These are phyloP conservation scores for Oncorhynchus masou DNA, from an alignment of 2,113 vertebrate genomes.

Conservation along the genomic window DNA sequence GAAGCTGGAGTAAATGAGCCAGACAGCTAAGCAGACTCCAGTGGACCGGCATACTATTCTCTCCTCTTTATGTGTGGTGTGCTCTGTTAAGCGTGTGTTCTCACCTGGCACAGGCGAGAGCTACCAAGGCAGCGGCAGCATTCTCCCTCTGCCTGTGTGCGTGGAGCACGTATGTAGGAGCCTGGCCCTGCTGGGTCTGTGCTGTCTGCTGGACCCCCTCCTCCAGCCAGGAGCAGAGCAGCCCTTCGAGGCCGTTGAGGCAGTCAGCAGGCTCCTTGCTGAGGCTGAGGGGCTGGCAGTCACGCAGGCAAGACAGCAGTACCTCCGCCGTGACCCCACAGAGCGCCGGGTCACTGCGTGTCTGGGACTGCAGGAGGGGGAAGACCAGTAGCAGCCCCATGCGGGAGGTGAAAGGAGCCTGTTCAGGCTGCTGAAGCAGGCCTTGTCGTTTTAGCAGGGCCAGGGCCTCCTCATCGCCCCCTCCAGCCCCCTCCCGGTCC, in stretches of 20 bases:
- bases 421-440: constrained; percentile 90
- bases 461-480: constrained; percentile 88
- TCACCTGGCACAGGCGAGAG: constrained; percentile 95
- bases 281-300: constrained; percentile 97
- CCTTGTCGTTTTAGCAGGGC: constrained; percentile 94
- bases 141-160: constrained; percentile 89
- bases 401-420: constrained; percentile 94
- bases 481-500: constrained; percentile 86
- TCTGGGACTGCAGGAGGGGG: constrained; percentile 95
- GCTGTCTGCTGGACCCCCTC: constrained; percentile 76
- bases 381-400: constrained; percentile 94
- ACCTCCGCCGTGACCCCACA: constrained; percentile 97
- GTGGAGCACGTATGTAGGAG: constrained; percentile 79
- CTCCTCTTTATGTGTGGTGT: background rate
- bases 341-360: constrained; percentile 91
- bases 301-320: constrained; percentile 91
- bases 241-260: constrained; percentile 90
- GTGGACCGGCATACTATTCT: no score
- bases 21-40: no score
- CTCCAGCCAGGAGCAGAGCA: constrained; percentile 96
- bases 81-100: constrained; percentile 15
- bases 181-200: constrained; percentile 73
- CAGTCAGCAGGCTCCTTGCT: constrained; percentile 97
- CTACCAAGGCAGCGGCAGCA: constrained; percentile 94
- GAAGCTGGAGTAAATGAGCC: no score